Conservation (phyloP, 2,113 vertebrate genomes). For the Aptenodytes patagonicus region DNA sequence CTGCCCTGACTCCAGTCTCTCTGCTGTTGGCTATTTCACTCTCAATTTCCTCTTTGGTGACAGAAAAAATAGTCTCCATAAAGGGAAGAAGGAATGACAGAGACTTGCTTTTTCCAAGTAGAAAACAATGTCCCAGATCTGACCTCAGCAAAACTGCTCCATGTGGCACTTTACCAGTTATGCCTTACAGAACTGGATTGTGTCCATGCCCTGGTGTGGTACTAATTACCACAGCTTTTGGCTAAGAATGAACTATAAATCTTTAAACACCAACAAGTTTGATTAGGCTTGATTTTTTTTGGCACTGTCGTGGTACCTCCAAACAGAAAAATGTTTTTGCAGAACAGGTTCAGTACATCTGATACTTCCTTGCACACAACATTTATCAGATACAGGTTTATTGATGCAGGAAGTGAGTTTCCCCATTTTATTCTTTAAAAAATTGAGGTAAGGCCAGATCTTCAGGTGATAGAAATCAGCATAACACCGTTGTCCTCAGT, state of each 20-base stretch:
- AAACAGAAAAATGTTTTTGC: slow-evolving; percentile 53
- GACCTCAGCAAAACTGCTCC: background rate
- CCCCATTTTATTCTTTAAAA: slow-evolving; percentile 38
- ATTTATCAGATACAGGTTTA: slow-evolving; percentile 18
- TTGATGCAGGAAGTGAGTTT: slow-evolving; percentile 25
- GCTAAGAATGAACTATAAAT: slow-evolving; percentile 48
- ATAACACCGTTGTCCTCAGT: background rate
- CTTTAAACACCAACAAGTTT: slow-evolving; percentile 29
- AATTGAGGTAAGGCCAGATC: background rate
- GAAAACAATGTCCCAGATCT: background rate
- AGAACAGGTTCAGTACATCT: slow-evolving; percentile 27
- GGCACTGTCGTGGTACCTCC: slow-evolving; percentile 1
- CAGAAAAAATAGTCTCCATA: background rate
- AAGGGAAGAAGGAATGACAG: background rate
- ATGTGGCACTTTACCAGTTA: slow-evolving; percentile 2
- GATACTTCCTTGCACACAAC: slow-evolving; percentile 17
- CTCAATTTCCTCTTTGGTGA: background rate
- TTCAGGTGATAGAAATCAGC: background rate
- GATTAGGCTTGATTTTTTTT: slow-evolving; percentile 54
- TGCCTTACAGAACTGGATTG: slow-evolving; percentile 37
- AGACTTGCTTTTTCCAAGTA: background rate
- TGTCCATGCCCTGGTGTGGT: background rate
- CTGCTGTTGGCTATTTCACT: background rate
- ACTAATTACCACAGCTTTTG: slow-evolving; percentile 36
- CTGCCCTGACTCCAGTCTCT: background rate